Evolutionary conservation across 2,888 invertebrate genomes (phyloP).

Genomic region (Stratiomys singularior): DNA sequence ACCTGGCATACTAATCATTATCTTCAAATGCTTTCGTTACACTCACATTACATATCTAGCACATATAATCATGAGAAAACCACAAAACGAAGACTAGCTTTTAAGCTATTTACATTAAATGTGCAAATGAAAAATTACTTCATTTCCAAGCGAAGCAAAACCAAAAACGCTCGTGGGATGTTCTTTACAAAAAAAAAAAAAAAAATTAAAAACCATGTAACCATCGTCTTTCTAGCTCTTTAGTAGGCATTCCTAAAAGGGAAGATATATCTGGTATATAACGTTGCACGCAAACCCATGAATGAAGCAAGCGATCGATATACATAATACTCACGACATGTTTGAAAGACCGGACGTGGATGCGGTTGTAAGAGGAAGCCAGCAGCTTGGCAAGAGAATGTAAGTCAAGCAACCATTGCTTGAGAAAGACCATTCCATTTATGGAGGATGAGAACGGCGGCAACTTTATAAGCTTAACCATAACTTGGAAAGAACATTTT

Average conservation of each 20-base stretch:
- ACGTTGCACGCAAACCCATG: neutral
- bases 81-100: neutral
- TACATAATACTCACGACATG: neutral
- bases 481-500: neutral
- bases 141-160: neutral
- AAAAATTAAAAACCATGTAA: no score
- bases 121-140: conserved; percentile 25
- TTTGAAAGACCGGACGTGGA: neutral
- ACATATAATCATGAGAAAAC: conserved; percentile 1
- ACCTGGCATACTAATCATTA: no score
- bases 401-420: neutral
- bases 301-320: conserved; percentile 21
- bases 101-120: neutral
- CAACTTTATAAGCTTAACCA: conserved; percentile 1
- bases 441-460: neutral
- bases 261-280: neutral
- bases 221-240: neutral
- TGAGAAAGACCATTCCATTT: neutral
- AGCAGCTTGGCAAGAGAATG: neutral
- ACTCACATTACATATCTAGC: no score
- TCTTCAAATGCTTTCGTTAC: no score
- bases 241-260: neutral
- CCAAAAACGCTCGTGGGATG: neutral
- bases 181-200: no score
- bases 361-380: neutral